Evolutionary conservation across 2,113 vertebrate species (phyloP).

Genomic region (Centrocercus urophasianus): DNA sequence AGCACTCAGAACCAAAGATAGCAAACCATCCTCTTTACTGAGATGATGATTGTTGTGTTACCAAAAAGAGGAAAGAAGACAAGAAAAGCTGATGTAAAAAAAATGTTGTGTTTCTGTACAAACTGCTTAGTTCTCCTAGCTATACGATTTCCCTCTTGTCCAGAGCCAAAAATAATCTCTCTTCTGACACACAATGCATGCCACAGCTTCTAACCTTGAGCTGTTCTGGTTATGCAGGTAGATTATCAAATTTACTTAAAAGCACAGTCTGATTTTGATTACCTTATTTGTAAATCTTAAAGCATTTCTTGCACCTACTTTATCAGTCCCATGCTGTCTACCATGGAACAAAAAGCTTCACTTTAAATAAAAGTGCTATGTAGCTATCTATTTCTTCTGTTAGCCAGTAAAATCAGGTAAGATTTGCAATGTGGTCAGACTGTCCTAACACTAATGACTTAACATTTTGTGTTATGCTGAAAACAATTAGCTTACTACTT

Average conservation of each 20-base stretch:
- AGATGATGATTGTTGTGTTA: not conserved
- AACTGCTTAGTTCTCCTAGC: not conserved
- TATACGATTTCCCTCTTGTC: not conserved
- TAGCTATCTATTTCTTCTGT: constrained; percentile 6
- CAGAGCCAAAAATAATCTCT: constrained; percentile 2
- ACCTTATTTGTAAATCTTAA: not conserved
- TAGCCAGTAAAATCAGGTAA: not conserved
- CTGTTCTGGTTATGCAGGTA: not conserved
- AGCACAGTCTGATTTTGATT: constrained; percentile 14
- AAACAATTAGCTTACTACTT: not conserved
- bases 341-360: constrained; percentile 26
- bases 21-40: not conserved
- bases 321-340: not conserved
- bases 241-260: constrained; percentile 19
- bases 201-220: not conserved
- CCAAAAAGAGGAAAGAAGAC: constrained; percentile 3
- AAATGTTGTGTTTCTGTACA: not conserved
- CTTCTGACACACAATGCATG: not conserved
- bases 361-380: not conserved
- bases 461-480: not conserved
- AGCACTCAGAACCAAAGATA: constrained; percentile 16
- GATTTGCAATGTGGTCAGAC: not conserved
- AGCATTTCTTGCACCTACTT: not conserved
- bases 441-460: not conserved
- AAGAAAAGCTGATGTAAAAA: constrained; percentile 21